Evolutionary conservation across 1,140 invertebrate species (phyloP), one percentile per base, ranked within the genome.

Genomic region (Lasioglossum albipes): DNA sequence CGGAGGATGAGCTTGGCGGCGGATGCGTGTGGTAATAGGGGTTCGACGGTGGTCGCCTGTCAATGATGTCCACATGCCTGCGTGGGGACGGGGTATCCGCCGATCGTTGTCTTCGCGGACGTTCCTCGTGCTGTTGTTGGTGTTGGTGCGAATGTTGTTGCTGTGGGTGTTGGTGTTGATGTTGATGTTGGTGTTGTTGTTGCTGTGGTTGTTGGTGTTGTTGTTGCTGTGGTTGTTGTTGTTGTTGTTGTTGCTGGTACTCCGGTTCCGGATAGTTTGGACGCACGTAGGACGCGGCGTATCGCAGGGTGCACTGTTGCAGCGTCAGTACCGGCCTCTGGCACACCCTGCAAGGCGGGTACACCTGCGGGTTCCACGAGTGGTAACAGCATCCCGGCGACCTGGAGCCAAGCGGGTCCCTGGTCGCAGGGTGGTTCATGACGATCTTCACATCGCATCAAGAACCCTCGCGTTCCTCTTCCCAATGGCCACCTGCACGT

Each of bases 361-460:
- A 89, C 22, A 91, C 86, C 75, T 91, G 91, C 71, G 92, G 89
- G 65, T 91, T 91, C 91, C 92, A 93, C 76, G 91, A 88, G 75
- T 93, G 91, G 85, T 92, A 93, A 81, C 91, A 92, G 90, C 92
- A 93, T 91, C 91, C 91, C 91, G 91, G 91, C 91, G 92, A 91
- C 91, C 91, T 92, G 89, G 91, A 90, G 91, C 91, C 92, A 90
- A 92, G 85, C 79, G 90, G 91, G 74, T 92, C 90, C 92, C 92
- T 92, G 91, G 91, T 92, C 92, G 89, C 91, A 90, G 91, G 91
- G 89, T 90, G 90, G 90, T 92, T 93, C 93, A 93, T 93, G 91
- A 90, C 91, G 90, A 89, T 85, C 85, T 86, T 93, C 91, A 92
- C 93, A 93, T 93, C 84, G 90, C 90, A 90, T 89, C 79, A 81